Evolutionary conservation across 53 echinoderm and acorn worm genomes (phyloP), one percentile per base, ranked within the genome.

Genomic region (Astropecten irregularis): DNA sequence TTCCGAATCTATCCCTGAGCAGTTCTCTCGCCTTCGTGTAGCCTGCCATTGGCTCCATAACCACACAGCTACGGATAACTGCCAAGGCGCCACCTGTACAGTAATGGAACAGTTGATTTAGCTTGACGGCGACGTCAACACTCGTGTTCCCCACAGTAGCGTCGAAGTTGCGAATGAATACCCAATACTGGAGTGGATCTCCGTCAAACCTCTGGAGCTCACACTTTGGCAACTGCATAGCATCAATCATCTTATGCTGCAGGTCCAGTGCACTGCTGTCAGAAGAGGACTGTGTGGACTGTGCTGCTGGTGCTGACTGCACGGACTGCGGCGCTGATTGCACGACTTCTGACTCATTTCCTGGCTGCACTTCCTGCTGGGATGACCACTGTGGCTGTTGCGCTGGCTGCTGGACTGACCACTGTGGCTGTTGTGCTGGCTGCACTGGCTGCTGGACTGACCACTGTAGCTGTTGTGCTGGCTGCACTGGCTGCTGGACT

Each of bases 171-270:
- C 7, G 44, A 44, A 9, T 9, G 13, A 13, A 6, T 9, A 6
- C 44, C 44, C 6, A 44, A 44, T 44, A 44, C 44, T 44, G 44
- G 44, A 44, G 44, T 44, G 44, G 44, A 44, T 44, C 44, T 50
- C 50, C 50, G 50, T 50, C 50, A 50, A 7, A 50, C 50, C 19
- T 50, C 50, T 50, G 50, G 5, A 50, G 50, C n/a, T n/a, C n/a
- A n/a, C n/a, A n/a, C n/a, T n/a, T n/a, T n/a, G n/a, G n/a, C 50
- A 50, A 50, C 50, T 50, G 50, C 50, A 50, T 50, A 50, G 50
- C 50, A 50, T 50, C 50, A 50, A 50, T 50, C 44, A 44, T 44
- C 44, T 44, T 44, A 44, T 44, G 13, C 44, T 44, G 44, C 44
- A 44, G 13, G 44, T 50, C 19, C 50, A 50, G 50, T 50, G 15